A percentile compares a stretch with the other conserved stretches of the same genome.
Evolutionary conservation across 2,113 vertebrate species (phyloP).

Genomic region (Thamnophis sirtalis): DNA sequence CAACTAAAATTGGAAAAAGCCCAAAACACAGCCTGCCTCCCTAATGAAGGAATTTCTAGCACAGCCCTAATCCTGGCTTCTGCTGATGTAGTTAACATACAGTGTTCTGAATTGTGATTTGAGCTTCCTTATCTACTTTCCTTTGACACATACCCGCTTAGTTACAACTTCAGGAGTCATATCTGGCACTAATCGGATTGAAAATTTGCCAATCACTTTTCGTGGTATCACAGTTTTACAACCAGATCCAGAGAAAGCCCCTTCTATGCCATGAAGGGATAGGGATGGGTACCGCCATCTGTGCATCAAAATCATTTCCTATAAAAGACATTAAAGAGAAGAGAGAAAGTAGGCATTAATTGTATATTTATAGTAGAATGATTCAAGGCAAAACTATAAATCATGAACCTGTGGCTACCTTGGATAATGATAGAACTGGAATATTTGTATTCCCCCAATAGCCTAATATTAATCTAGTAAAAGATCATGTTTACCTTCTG

Average conservation of each 20-base stretch:
- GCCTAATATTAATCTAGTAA: background rate
- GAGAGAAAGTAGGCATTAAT: background rate
- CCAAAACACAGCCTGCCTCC: background rate
- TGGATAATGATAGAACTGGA: background rate
- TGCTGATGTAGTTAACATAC: background rate
- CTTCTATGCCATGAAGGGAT: slow-evolving; percentile 96
- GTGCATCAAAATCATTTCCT: slow-evolving; percentile 92
- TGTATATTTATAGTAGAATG: background rate
- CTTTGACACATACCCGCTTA: slow-evolving; percentile 70
- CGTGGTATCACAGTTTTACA: slow-evolving; percentile 93
- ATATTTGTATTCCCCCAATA: background rate
- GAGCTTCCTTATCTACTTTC: background rate
- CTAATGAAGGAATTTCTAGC: background rate
- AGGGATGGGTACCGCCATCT: slow-evolving; percentile 94
- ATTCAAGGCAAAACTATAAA: background rate
- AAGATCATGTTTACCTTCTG: background rate
- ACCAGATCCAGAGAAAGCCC: slow-evolving; percentile 86
- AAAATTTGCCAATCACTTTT: slow-evolving; percentile 95
- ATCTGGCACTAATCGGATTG: slow-evolving; percentile 90
- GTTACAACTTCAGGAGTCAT: slow-evolving; percentile 88
- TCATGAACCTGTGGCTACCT: background rate
- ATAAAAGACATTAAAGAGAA: slow-evolving; percentile 9
- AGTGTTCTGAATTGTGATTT: background rate
- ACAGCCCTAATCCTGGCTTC: background rate
- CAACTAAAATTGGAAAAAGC: background rate